A percentile compares a stretch with the other conserved stretches of the same genome.
phyloP scores from a whole-genome alignment of 2,888 invertebrate species.

The Octonoba sinensis region DNA sequence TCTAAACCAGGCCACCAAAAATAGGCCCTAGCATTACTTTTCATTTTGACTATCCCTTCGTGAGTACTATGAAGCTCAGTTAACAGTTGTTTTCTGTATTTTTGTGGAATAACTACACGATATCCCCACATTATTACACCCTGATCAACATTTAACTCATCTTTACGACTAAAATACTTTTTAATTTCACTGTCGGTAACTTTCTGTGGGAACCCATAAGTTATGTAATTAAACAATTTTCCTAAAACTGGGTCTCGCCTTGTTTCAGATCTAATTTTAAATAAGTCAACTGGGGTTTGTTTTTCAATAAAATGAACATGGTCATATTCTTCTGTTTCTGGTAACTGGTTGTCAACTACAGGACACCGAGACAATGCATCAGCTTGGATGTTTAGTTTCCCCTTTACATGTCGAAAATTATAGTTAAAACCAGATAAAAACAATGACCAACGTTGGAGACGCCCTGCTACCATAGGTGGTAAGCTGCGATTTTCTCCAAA shows the following conservation, averaged over 20 bases:
- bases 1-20: constrained; percentile 17
- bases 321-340: neutral
- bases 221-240: constrained; percentile 21
- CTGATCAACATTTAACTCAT: neutral
- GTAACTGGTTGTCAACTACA: neutral
- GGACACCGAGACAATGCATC: neutral
- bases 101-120: neutral
- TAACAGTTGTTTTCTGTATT: constrained; percentile 7
- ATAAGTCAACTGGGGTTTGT: neutral
- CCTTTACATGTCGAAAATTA: too few species aligned
- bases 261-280: too few species aligned
- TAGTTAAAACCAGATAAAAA: too few species aligned
- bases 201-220: constrained; percentile 8
- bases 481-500: neutral
- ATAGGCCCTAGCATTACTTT: constrained; percentile 14
- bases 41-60: too few species aligned
- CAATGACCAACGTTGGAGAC: too few species aligned
- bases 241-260: too few species aligned
- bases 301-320: neutral
- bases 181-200: neutral
- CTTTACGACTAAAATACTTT: neutral
- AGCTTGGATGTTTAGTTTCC: neutral
- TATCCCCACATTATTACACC: constrained; percentile 19
- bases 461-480: too few species aligned
- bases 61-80: constrained; percentile 11